Evolutionary conservation across 2,797 vertebrate genomes (phyloP).

Genomic region (Cyclopterus lumpus): DNA sequence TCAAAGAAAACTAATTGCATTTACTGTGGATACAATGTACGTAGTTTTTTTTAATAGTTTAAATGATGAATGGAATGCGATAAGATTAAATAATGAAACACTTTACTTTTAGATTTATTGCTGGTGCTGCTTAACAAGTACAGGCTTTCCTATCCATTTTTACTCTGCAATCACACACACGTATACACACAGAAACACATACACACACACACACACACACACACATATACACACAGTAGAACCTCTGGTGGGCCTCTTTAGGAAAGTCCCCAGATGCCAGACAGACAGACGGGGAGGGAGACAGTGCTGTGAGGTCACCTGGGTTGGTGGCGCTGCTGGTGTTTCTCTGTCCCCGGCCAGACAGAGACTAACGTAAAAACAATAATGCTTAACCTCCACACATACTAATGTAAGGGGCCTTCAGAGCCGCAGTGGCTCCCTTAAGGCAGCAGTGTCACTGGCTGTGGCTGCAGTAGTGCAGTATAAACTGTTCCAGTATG

Average conservation of each 20-base stretch:
- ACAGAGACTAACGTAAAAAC: conserved; percentile 45
- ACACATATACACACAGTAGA: conserved; percentile 47
- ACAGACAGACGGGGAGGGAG: conserved; percentile 71
- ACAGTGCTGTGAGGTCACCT: conserved; percentile 74
- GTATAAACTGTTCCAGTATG: not conserved
- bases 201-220: conserved; percentile 31
- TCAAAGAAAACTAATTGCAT: conserved; percentile 3
- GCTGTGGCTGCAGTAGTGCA: conserved; percentile 7
- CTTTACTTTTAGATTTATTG: conserved; percentile 23
- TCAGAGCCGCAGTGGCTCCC: conserved; percentile 4
- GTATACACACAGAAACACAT: not conserved
- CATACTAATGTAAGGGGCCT: conserved; percentile 11
- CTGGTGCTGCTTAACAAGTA: conserved; percentile 22
- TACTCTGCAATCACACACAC: conserved; percentile 20
- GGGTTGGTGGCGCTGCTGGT: conserved; percentile 64
- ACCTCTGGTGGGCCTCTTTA: conserved; percentile 73
- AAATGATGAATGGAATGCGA: conserved; percentile 10
- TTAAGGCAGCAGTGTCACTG: conserved; percentile 1
- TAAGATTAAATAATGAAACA: conserved; percentile 25
- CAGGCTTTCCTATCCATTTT: conserved; percentile 39
- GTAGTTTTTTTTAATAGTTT: not conserved
- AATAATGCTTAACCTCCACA: conserved; percentile 43
- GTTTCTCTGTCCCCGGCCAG: conserved; percentile 48
- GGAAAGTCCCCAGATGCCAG: conserved; percentile 80
- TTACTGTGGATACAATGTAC: not conserved